phyloP scores from a whole-genome alignment of 2,113 vertebrate species.

The Dasyprocta punctata region DNA sequence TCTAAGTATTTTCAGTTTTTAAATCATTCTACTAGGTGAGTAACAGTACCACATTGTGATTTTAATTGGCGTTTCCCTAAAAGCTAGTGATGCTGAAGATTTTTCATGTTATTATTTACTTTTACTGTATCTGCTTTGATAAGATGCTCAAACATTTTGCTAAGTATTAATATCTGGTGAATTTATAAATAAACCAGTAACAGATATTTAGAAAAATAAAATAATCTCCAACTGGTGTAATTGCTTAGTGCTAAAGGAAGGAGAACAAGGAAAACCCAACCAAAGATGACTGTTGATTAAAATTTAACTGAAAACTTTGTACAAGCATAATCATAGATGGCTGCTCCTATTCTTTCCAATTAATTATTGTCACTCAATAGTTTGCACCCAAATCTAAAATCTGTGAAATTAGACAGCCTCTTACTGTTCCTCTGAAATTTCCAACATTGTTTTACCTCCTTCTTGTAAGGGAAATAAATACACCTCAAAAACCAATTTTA shows the following conservation, averaged over 20 bases:
- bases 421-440: background rate
- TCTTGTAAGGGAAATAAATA: constrained; percentile 40
- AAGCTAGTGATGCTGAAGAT: background rate
- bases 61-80: constrained; percentile 26
- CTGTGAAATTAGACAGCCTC: background rate
- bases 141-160: background rate
- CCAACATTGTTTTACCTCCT: background rate
- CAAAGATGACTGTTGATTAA: background rate
- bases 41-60: background rate
- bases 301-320: background rate
- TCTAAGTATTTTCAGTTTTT: background rate
- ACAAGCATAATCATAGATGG: background rate
- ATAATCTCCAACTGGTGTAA: background rate
- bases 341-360: background rate
- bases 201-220: constrained; percentile 1
- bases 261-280: background rate
- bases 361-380: background rate
- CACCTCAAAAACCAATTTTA: constrained; percentile 16
- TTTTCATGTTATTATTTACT: background rate
- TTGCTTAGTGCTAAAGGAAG: background rate
- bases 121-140: background rate
- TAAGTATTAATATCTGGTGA: background rate
- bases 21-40: background rate
- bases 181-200: background rate
- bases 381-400: constrained; percentile 12